Conservation (phyloP, 2,888 invertebrate genomes). For the Trissolcus brochymenae region DNA sequence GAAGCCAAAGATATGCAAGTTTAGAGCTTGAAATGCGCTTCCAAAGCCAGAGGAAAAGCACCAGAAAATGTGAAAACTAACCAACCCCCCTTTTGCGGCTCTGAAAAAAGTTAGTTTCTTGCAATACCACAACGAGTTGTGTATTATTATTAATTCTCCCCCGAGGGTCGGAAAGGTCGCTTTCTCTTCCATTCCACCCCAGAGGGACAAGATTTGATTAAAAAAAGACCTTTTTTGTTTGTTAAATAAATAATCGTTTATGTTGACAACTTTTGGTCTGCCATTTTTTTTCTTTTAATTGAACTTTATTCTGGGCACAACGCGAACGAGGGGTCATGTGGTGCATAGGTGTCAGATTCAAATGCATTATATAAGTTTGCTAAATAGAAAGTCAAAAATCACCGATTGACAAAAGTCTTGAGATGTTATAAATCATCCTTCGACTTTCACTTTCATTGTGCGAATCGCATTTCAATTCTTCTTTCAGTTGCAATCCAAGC, state of each 20-base stretch:
- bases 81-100: slow-evolving; percentile 52
- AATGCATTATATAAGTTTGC: slow-evolving; percentile 23
- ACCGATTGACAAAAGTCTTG: slow-evolving; percentile 35
- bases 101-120: slow-evolving; percentile 51
- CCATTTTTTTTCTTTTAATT: neutral
- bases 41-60: slow-evolving; percentile 48
- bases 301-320: slow-evolving; percentile 35
- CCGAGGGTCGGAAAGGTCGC: too few relatives aligned
- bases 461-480: slow-evolving; percentile 7
- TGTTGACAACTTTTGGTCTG: neutral
- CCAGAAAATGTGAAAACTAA: slow-evolving; percentile 44
- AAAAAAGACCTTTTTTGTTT: slow-evolving; percentile 30
- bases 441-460: slow-evolving; percentile 39
- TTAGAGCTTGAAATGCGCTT: slow-evolving; percentile 43
- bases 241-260: neutral
- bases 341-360: slow-evolving; percentile 26
- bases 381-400: slow-evolving; percentile 34
- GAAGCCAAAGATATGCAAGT: slow-evolving; percentile 45
- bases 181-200: too few relatives aligned
- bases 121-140: slow-evolving; percentile 33
- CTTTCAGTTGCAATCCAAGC: slow-evolving; percentile 7
- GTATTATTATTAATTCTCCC: too few relatives aligned
- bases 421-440: slow-evolving; percentile 32
- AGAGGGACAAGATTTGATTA: too few relatives aligned
- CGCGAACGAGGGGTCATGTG: slow-evolving; percentile 20